phyloP scores from a whole-genome alignment of 2,888 invertebrate species.

The Ommatoiulus sabulosus region DNA sequence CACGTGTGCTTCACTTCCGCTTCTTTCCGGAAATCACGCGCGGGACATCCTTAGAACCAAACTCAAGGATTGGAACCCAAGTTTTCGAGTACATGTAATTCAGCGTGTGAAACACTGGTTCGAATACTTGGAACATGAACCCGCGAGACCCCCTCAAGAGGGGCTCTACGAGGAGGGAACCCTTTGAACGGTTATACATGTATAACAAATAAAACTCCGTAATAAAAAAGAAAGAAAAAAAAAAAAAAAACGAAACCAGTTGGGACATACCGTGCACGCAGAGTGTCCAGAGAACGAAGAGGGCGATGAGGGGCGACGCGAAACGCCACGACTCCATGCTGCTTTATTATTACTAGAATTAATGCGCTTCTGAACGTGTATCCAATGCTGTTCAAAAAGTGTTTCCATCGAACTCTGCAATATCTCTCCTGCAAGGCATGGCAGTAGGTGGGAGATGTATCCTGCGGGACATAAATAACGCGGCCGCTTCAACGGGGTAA shows the following conservation, averaged over 20 bases:
- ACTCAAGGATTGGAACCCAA: not conserved
- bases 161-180: not conserved
- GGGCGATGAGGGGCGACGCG: not conserved
- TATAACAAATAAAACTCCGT: too few species aligned
- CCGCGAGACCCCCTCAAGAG: not conserved
- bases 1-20: not conserved
- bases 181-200: not conserved
- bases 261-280: not conserved
- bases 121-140: not conserved
- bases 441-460: not conserved
- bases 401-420: not conserved
- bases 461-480: not conserved
- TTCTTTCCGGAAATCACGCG: not conserved
- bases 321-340: not conserved
- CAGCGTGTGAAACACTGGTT: not conserved
- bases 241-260: not conserved
- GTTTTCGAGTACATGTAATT: not conserved
- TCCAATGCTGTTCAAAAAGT: constrained; percentile 10
- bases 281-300: not conserved
- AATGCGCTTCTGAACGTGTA: not conserved
- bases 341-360: not conserved
- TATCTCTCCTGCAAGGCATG: constrained; percentile 1
- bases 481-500: not conserved
- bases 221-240: not conserved
- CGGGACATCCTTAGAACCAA: not conserved